A percentile compares a stretch with the other conserved stretches of the same genome.
Conservation (phyloP, 2,113 vertebrate species). For the Tapirus terrestris region DNA sequence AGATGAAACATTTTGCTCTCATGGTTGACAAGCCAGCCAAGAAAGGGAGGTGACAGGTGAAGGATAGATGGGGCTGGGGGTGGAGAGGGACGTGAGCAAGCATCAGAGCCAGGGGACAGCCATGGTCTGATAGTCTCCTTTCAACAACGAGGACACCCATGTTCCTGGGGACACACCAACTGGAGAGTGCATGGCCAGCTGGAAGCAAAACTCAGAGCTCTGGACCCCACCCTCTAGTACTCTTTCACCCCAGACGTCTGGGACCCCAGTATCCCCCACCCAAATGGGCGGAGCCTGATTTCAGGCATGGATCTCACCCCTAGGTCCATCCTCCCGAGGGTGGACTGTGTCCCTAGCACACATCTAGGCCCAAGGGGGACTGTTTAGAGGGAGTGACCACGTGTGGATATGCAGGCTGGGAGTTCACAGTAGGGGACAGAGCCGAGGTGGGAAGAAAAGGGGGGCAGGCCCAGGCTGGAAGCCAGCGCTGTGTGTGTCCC, state of each 20-base stretch:
- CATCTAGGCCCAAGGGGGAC: not conserved
- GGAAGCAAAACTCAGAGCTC: not conserved
- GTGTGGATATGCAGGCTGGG: not conserved
- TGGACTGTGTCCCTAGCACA: not conserved
- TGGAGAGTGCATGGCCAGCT: not conserved
- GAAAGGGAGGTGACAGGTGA: not conserved
- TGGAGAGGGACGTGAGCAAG: not conserved
- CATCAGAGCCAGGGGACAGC: not conserved
- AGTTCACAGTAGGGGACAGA: not conserved
- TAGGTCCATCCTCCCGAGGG: not conserved
- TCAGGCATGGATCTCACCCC: not conserved
- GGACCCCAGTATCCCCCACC: not conserved
- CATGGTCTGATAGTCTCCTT: not conserved
- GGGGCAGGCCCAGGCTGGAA: not conserved
- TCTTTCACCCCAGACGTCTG: not conserved
- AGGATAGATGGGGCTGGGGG: not conserved
- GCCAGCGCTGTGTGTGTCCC: fast-evolving
- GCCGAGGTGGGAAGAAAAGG: not conserved
- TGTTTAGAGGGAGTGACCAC: not conserved
- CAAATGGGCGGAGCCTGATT: not conserved
- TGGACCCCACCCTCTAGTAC: not conserved
- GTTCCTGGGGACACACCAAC: fast-evolving
- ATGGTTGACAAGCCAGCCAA: not conserved
- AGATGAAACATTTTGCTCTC: not conserved
- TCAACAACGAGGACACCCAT: not conserved